phyloP scores from a whole-genome alignment of 2,113 vertebrate genomes.

The Austrofundulus limnaeus region DNA sequence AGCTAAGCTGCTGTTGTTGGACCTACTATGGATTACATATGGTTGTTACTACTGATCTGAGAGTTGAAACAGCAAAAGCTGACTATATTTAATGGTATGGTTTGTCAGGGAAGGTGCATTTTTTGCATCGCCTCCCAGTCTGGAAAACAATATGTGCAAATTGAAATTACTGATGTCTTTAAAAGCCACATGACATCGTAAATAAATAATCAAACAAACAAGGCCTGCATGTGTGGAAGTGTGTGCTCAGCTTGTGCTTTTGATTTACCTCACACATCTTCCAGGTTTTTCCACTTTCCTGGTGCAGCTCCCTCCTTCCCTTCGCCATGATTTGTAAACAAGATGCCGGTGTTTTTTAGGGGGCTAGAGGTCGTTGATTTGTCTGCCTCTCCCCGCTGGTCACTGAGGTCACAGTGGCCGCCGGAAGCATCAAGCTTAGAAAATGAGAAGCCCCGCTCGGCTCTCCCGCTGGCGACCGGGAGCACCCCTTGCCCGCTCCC shows the following conservation, averaged over 20 bases:
- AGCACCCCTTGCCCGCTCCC: slow-evolving; percentile 82
- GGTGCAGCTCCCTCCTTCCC: slow-evolving; percentile 18
- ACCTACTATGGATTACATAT: slow-evolving; percentile 19
- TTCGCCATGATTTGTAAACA: slow-evolving; percentile 63
- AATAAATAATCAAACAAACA: background rate
- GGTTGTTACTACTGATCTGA: slow-evolving; percentile 24
- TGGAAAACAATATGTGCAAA: background rate
- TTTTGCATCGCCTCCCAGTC: background rate
- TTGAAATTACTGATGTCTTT: background rate
- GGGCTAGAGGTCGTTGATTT: slow-evolving; percentile 91
- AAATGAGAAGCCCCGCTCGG: slow-evolving; percentile 81
- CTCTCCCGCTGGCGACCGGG: slow-evolving; percentile 90
- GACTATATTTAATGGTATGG: slow-evolving; percentile 16
- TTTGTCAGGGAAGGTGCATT: background rate
- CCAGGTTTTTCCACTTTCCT: slow-evolving; percentile 16
- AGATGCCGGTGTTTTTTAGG: slow-evolving; percentile 55
- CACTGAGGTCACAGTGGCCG: slow-evolving; percentile 84
- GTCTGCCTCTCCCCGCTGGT: slow-evolving; percentile 87
- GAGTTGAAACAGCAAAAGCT: slow-evolving; percentile 14
- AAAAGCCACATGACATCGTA: background rate
- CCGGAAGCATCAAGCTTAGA: slow-evolving; percentile 82
- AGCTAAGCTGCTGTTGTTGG: slow-evolving; percentile 30
- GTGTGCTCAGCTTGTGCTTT: slow-evolving; percentile 15
- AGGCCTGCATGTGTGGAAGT: background rate
- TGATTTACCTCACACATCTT: slow-evolving; percentile 30